A percentile compares a stretch with the other conserved stretches of the same genome.
Conservation (phyloP, 2,797 vertebrate genomes). For the Synaphobranchus kaupii region DNA sequence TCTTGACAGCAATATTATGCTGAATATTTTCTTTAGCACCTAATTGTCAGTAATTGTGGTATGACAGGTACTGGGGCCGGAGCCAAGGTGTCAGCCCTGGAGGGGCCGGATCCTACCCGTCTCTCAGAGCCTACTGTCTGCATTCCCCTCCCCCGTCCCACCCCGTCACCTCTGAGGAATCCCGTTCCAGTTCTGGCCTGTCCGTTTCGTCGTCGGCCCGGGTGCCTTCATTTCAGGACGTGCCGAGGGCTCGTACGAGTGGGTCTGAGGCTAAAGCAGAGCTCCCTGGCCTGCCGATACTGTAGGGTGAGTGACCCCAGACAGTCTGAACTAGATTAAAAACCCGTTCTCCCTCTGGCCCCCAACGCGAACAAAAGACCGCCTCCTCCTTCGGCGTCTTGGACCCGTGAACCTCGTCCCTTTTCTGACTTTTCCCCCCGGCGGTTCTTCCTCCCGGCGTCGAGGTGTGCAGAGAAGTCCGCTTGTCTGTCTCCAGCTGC, state of each 20-base stretch:
- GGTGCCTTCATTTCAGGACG: background rate
- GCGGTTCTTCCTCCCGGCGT: background rate
- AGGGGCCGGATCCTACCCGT: background rate
- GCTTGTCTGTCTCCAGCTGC: background rate
- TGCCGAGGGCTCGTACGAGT: rapidly evolving
- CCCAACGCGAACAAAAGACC: background rate
- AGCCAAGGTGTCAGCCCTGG: background rate
- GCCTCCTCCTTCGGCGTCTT: background rate
- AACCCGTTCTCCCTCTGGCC: background rate
- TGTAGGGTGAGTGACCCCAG: background rate
- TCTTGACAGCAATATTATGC: background rate
- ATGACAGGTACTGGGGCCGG: background rate
- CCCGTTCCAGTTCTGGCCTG: rapidly evolving
- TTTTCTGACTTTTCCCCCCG: background rate
- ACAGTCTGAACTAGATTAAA: background rate
- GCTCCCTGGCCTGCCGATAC: too few relatives aligned
- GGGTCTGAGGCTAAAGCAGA: background rate
- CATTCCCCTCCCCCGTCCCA: background rate
- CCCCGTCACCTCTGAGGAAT: constrained; percentile 33
- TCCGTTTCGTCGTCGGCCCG: background rate
- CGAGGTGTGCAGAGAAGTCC: background rate
- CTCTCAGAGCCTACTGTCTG: too few relatives aligned
- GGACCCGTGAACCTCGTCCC: background rate
- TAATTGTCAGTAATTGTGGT: too few relatives aligned
- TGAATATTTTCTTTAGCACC: background rate